These are phyloP conservation scores for Bombus superbus DNA, from an alignment of 1,140 invertebrate genomes.

Conservation along the genomic window DNA sequence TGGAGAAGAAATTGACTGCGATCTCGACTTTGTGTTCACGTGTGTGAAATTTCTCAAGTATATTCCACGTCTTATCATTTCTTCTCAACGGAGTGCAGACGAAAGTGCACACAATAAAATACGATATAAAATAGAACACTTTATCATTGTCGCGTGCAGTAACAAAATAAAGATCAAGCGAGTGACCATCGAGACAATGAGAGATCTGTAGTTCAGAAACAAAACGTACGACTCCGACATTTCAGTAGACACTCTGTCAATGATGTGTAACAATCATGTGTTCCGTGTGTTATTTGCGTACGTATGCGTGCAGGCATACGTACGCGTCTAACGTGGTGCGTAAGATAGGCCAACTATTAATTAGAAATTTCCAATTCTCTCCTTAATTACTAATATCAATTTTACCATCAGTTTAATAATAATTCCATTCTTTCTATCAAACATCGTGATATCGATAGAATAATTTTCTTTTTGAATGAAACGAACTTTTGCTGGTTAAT, in stretches of 20 bases:
- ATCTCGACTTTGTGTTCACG: not conserved
- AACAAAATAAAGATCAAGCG: slow-evolving; percentile 46
- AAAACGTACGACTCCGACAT: slow-evolving; percentile 28
- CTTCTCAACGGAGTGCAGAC: slow-evolving; percentile 22
- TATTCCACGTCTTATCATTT: not conserved
- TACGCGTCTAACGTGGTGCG: not conserved
- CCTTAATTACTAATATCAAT: no score
- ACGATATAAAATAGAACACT: slow-evolving; percentile 25
- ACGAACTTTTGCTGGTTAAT: not conserved
- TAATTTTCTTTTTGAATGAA: not conserved
- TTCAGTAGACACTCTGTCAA: slow-evolving; percentile 62
- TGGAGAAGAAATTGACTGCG: not conserved
- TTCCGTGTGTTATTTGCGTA: not conserved
- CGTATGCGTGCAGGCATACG: not conserved
- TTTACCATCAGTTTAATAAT: no score
- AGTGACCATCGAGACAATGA: slow-evolving; percentile 50
- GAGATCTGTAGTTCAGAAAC: slow-evolving; percentile 42
- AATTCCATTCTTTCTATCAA: no score
- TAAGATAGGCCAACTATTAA: slow-evolving; percentile 34
- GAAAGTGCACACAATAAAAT: slow-evolving; percentile 33
- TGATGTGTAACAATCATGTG: slow-evolving; percentile 40
- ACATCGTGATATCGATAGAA: not conserved
- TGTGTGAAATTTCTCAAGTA: not conserved
- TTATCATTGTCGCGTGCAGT: slow-evolving; percentile 45
- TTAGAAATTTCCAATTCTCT: not conserved